Base-by-base conservation (phyloP, 2,797 vertebrate species). In the Falco concolor region DNA sequence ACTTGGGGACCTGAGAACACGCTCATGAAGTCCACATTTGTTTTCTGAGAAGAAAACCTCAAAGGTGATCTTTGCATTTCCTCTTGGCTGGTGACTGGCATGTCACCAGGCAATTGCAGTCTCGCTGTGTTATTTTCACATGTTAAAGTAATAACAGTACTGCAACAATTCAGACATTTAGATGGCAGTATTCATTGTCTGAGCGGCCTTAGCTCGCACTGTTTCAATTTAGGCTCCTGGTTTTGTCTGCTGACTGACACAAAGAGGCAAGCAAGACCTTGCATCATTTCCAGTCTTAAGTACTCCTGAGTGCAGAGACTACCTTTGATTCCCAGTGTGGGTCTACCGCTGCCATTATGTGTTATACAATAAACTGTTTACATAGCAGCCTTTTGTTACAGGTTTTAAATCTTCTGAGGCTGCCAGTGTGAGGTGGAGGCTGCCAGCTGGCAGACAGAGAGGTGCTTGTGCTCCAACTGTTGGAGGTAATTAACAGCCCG, bases 381-480 rank as follows among this genome's bases (percentile, higher is more conserved):
- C 98, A 97, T 96, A 97, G 93, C 96, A 98, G 97, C 84, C 96
- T 97, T 97, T 98, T 98, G 98, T 98, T 98, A 95, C 97, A 97
- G 97, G 97, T 98, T 98, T 97, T 98, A 98, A 98, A 98, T 98
- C 98, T 98, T 98, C 97, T 84, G 82, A 25, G 97, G 89, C 97
- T 97, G 97, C 97, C 97, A 97, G 95, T 95, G 95, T 75, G 94
- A 96, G 97, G 96, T 84, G 8, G 78, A 92, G 97, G 57, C 85
- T 96, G 98, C 97, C 98, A 98, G 98, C 98, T 98, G 98, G 98
- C 98, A 98, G 98, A 98, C 98, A 98, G 95, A 98, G 98, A 97
- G 97, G 97, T 98, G 97, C 98, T 98, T 98, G 97, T 98, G 94
- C 89, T 98, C 92, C 90, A 75, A 95, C 97, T 97, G 98, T 98